Conservation (phyloP, 2,888 invertebrate species). For the Archips xylosteana region DNA sequence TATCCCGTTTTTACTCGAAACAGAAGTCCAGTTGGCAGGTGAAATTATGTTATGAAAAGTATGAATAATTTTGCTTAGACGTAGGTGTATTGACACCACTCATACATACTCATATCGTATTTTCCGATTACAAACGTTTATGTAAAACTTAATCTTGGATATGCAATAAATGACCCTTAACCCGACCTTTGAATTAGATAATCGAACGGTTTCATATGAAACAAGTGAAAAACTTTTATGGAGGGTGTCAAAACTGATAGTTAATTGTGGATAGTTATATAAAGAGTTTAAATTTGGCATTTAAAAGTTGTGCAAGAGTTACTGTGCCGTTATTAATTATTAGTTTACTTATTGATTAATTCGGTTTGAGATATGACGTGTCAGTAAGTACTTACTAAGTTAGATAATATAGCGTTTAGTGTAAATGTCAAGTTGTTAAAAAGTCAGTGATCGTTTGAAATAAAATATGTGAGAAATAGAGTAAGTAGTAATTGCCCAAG, state of each 20-base stretch:
- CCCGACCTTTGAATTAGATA: constrained; percentile 35
- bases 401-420: neutral
- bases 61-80: too few relatives aligned
- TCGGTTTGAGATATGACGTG: constrained; percentile 1
- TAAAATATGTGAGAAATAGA: neutral
- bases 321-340: constrained; percentile 21
- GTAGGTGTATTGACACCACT: too few relatives aligned
- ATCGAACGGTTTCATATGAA: constrained; percentile 48
- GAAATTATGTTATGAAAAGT: too few relatives aligned
- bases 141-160: constrained; percentile 6
- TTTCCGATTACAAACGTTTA: constrained; percentile 15
- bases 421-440: neutral
- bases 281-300: constrained; percentile 48
- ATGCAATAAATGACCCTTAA: constrained; percentile 35
- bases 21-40: too few relatives aligned
- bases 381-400: neutral
- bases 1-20: too few relatives aligned
- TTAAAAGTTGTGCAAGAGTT: constrained; percentile 36
- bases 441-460: neutral
- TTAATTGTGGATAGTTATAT: constrained; percentile 54
- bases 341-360: constrained; percentile 7
- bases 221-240: constrained; percentile 48
- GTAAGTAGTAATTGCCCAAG: neutral
- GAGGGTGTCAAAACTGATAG: constrained; percentile 51
- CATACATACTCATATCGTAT: neutral